Evolutionary conservation across 2,113 vertebrate genomes (phyloP), one percentile per base, ranked within the genome.

Genomic region (Percina caprodes): DNA sequence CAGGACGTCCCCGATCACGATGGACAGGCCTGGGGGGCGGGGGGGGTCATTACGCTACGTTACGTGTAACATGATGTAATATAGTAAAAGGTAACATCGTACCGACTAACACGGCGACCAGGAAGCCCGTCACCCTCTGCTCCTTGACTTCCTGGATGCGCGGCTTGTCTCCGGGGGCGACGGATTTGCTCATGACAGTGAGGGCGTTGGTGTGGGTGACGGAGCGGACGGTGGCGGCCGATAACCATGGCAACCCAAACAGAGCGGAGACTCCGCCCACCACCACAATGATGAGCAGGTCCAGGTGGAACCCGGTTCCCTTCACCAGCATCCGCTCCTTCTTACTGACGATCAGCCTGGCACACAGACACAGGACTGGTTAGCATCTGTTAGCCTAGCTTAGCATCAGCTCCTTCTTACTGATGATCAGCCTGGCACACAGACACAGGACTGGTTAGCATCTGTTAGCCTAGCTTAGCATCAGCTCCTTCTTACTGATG

Each of bases 341-440:
- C n/a, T n/a, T n/a, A n/a, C n/a, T n/a, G n/a, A n/a, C n/a, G n/a
- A n/a, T n/a, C n/a, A n/a, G n/a, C n/a, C n/a, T n/a, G n/a, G n/a
- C n/a, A n/a, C n/a, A n/a, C n/a, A n/a, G n/a, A n/a, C n/a, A n/a
- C n/a, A n/a, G n/a, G n/a, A n/a, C n/a, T n/a, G n/a, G n/a, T n/a
- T n/a, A n/a, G n/a, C n/a, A n/a, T n/a, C n/a, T n/a, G n/a, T n/a
- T n/a, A n/a, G n/a, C n/a, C n/a, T n/a, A n/a, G n/a, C n/a, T n/a
- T n/a, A n/a, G n/a, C n/a, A n/a, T n/a, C n/a, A n/a, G n/a, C n/a
- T 98, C 97, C 86, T 97, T 98, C 93, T 97, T 98, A 91, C 96
- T 97, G 87, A 97, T 96, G 30, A 98, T 98, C 59, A 92, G 76
- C 78, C 91, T 92, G 71, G 51, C 5, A 15, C 9, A 49, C 16